Conservation (phyloP, 2,888 invertebrate species). For the Drosophila austrosaltans region DNA sequence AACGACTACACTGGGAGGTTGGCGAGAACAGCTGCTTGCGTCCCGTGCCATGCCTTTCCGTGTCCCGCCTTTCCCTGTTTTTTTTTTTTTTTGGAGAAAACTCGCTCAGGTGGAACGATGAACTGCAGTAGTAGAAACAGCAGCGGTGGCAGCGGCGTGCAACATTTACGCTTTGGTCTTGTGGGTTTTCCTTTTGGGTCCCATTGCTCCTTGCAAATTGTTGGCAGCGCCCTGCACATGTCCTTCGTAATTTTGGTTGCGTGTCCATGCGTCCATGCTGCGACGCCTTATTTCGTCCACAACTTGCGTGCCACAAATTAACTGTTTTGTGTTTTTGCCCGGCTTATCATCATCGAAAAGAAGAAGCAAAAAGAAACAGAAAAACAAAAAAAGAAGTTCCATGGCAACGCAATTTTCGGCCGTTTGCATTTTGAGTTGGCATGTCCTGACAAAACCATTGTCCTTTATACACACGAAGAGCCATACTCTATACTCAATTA, state of each 20-base stretch:
- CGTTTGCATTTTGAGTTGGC: slow-evolving; percentile 54
- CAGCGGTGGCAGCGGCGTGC: slow-evolving; percentile 40
- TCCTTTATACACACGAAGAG: slow-evolving; percentile 24
- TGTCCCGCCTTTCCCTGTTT: slow-evolving; percentile 15
- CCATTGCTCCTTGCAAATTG: slow-evolving; percentile 22
- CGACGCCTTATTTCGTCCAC: slow-evolving; percentile 32
- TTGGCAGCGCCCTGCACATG: slow-evolving; percentile 51
- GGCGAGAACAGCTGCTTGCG: slow-evolving; percentile 64
- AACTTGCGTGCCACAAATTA: slow-evolving; percentile 68
- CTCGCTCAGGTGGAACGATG: slow-evolving; percentile 45
- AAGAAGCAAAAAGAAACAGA: background rate
- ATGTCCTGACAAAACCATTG: slow-evolving; percentile 37
- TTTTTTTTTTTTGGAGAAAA: slow-evolving; percentile 36
- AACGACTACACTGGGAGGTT: slow-evolving; percentile 6
- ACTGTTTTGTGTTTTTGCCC: slow-evolving; percentile 49
- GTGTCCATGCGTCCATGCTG: slow-evolving; percentile 53
- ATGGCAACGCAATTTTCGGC: slow-evolving; percentile 63
- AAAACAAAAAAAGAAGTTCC: slow-evolving; percentile 43
- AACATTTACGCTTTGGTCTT: slow-evolving; percentile 57
- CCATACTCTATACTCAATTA: slow-evolving; percentile 2
- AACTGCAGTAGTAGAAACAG: slow-evolving; percentile 6
- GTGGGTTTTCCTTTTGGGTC: slow-evolving; percentile 30
- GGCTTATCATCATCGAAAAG: slow-evolving; percentile 18
- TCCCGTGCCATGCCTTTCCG: slow-evolving; percentile 12
- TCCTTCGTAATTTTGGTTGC: slow-evolving; percentile 70